Evolutionary conservation across 1,140 invertebrate species (phyloP), one percentile per base, ranked within the genome.

Genomic region (Orius laevigatus): DNA sequence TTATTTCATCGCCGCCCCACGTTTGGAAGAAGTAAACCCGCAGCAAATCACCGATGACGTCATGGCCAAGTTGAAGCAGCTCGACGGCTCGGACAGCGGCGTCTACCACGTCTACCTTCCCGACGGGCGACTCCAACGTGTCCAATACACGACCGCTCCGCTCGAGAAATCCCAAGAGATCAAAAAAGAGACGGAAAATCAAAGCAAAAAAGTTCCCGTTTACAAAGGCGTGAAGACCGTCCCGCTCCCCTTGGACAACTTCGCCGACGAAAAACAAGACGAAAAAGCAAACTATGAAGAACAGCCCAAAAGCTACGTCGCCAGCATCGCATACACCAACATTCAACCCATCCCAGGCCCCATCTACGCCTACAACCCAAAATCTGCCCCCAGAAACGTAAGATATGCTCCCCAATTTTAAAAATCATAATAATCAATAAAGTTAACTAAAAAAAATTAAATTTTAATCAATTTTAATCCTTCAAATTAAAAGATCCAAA

Each of bases 51-150:
- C 43, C 19, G 43, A 45, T n/a, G 19, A 45, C 12, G 48, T 41
- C 4, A 42, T 47, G 33, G 41, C 41, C 12, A 11, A 49, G 18
- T 35, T 49, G 12, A 40, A 47, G 38, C 40, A 53, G 25, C 20
- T 42, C 9, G 32, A 41, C 9, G 51, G 47, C 62, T 56, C 40
- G 59, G 65, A 40, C 57, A 64, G 59, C 9, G 81, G 81, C 41
- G 66, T 74, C 46, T 84, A 82, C 62, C 78, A 75, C 57, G 80
- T 84, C 0, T 65, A 81, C 2, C 63, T 84, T 41, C 80, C 81
- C 52, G 81, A 84, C 63, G 81, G 81, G 47, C 76, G 79, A 53
- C 76, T 76, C 57, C 81, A 84, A 66, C 65, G 58, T 48, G 67
- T 70, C 25, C 60, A 65, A 48, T 69, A 68, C 59, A 59, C 62